A percentile compares a stretch with the other conserved stretches of the same genome.
Conservation (phyloP, 2,888 invertebrate species). For the Thera obeliscata region DNA sequence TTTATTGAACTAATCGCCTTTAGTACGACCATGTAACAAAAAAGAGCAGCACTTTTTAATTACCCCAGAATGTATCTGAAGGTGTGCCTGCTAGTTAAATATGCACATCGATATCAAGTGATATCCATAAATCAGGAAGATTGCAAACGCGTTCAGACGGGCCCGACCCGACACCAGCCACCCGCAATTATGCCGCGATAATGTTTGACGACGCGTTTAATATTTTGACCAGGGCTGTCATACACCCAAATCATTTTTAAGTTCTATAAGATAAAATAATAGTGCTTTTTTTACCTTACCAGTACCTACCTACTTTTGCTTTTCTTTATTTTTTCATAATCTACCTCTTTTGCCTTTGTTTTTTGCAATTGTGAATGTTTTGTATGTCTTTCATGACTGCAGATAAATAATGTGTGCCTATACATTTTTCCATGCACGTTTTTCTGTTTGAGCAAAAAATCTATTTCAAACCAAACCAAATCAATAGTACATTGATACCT, state of each 20-base stretch:
- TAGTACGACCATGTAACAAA: neutral
- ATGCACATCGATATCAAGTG: slow-evolving; percentile 15
- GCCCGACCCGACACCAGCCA: slow-evolving; percentile 40
- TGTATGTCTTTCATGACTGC: too few relatives aligned
- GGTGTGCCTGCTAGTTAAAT: slow-evolving; percentile 2
- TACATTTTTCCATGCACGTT: too few relatives aligned
- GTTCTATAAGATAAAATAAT: neutral
- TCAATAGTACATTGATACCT: too few relatives aligned
- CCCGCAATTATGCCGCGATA: slow-evolving; percentile 68
- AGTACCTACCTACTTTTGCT: too few relatives aligned
- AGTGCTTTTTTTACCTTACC: neutral
- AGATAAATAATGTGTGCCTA: too few relatives aligned
- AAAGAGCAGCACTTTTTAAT: neutral
- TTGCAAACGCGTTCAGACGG: slow-evolving; percentile 38
- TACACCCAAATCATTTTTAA: neutral
- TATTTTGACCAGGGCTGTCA: slow-evolving; percentile 67
- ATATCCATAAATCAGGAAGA: slow-evolving; percentile 5
- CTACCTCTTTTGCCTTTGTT: too few relatives aligned
- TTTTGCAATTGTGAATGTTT: too few relatives aligned
- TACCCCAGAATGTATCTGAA: neutral
- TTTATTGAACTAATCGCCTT: neutral
- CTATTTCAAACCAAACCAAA: too few relatives aligned
- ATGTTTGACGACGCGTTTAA: slow-evolving; percentile 69
- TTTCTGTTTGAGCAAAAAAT: too few relatives aligned
- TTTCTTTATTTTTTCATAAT: too few relatives aligned